A percentile compares a stretch with the other conserved stretches of the same genome.
Evolutionary conservation across 2,888 invertebrate genomes (phyloP).

Genomic region (Drosophila mercatorum): DNA sequence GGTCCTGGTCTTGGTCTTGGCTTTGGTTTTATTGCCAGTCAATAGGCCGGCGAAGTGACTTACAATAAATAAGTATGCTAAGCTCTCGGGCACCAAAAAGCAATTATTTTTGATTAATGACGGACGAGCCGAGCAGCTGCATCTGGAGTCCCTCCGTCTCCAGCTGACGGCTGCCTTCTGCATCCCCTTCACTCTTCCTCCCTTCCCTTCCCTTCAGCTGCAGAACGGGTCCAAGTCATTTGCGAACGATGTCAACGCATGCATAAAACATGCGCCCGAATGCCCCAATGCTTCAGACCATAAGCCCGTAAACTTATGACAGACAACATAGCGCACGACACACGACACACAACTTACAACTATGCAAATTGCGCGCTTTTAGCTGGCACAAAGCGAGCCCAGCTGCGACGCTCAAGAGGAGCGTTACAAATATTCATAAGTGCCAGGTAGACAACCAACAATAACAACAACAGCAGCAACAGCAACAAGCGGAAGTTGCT

Average conservation of each 20-base stretch:
- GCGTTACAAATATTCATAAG: conserved; percentile 66
- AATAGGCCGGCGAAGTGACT: conserved; percentile 27
- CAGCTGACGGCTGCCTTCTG: not conserved
- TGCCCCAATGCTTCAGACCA: conserved; percentile 2
- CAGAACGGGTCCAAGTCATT: conserved; percentile 47
- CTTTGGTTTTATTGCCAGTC: conserved; percentile 44
- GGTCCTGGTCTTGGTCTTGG: not conserved
- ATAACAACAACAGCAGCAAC: conserved; percentile 14
- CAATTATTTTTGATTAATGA: conserved; percentile 69
- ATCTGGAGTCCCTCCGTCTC: conserved; percentile 10
- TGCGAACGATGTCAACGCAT: conserved; percentile 79
- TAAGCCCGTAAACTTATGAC: conserved; percentile 55
- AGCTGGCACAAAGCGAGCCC: conserved; percentile 62
- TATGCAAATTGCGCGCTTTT: conserved; percentile 77
- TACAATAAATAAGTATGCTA: conserved; percentile 46
- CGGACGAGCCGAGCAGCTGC: conserved; percentile 39
- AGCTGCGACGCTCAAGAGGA: conserved; percentile 22
- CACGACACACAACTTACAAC: conserved; percentile 60
- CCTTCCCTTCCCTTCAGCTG: not conserved
- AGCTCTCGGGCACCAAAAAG: conserved; percentile 48
- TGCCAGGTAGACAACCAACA: conserved; percentile 55
- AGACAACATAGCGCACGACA: conserved; percentile 55
- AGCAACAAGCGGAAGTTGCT: conserved; percentile 67
- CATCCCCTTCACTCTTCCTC: not conserved
- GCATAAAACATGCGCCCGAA: conserved; percentile 71